A percentile compares a stretch with the other conserved stretches of the same genome.
Conservation (phyloP, 1,140 invertebrate species). For the Zeugodacus cucurbitae region DNA sequence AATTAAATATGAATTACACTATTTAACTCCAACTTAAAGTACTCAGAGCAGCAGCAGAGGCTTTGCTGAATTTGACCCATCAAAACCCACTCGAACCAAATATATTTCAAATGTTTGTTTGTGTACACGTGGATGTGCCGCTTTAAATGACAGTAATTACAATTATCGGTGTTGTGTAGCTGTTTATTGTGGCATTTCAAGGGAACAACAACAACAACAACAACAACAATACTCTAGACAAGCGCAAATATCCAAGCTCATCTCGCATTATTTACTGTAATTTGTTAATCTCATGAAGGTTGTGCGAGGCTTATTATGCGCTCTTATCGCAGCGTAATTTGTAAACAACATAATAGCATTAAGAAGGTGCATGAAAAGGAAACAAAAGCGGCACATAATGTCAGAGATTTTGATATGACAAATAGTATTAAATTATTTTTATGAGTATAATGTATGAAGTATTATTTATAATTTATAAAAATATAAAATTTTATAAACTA, state of each 20-base stretch:
- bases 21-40: not conserved
- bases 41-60: not conserved
- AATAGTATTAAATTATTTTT: not conserved
- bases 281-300: not conserved
- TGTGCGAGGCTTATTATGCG: not conserved
- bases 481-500: too few relatives aligned
- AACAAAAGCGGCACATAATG: not conserved
- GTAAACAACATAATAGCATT: not conserved
- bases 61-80: not conserved
- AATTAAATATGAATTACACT: slow-evolving; percentile 7
- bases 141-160: slow-evolving; percentile 12
- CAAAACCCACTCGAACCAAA: not conserved
- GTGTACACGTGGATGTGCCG: not conserved
- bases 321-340: not conserved
- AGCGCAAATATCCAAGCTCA: not conserved
- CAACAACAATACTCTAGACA: not conserved
- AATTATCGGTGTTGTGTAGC: not conserved
- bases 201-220: too few relatives aligned
- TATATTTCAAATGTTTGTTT: not conserved
- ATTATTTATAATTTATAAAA: too few relatives aligned
- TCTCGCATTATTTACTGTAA: not conserved
- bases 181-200: not conserved
- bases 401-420: not conserved
- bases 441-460: too few relatives aligned
- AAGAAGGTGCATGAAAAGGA: not conserved